Base-by-base conservation (phyloP, 1,140 invertebrate species). In the Diprion similis region DNA sequence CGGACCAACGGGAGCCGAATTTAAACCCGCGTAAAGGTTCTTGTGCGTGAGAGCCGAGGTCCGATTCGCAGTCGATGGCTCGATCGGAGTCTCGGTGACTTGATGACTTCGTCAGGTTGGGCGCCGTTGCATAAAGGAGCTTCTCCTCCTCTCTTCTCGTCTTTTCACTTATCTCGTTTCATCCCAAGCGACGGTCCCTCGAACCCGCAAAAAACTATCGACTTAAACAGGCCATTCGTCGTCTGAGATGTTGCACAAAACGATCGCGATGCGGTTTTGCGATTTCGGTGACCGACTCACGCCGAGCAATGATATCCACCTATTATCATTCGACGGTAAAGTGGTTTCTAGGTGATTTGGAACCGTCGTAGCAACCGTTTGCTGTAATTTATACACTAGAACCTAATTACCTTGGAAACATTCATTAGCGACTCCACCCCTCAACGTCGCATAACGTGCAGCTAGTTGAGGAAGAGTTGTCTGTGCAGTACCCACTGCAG, bases 81-180 rank as follows among this genome's bases (percentile, higher is more conserved):
- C 75, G 80, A 75, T 71, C 19, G 74, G 71, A 71, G 73, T 78
- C 77, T 46, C 71, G 71, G 66, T 81, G 81, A 83, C 80, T 79
- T 83, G 81, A 85, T 80, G 82, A 81, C 82, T 84, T 83, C 76
- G 79, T 85, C 81, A 72, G 73, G 67, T 59, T 59, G 4, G 51
- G n/a, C 51, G 51, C 51, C n/a, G 51, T 59, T 59, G n/a, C 51
- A 59, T 59, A 59, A 59, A 59, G 51, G 51, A 59, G 1, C 24
- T 3, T 37, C 24, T 37, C 6, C 24, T 37, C 24, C 24, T 37
- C 24, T 37, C 24, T 37, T 37, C 24, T 37, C 24, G 24, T 37
- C 24, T 37, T 37, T 37, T 37, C 24, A 37, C 24, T 37, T 6
- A 37, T 37, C 24, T 37, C 24, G 24, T 37, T 37, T 37, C 24